Conservation (phyloP, 2,888 invertebrate genomes). For the Helobdella robusta region DNA sequence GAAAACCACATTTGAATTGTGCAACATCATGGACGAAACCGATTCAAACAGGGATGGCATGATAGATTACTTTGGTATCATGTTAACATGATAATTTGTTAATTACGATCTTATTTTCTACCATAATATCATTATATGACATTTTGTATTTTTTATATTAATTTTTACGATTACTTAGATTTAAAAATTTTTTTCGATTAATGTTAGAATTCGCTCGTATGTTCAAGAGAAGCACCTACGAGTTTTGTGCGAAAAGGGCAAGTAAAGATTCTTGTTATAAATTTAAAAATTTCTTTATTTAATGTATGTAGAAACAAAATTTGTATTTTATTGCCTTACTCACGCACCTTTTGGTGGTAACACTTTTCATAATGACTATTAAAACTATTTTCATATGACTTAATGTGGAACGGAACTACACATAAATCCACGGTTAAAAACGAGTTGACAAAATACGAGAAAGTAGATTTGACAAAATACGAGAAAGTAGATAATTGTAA, state of each 20-base stretch:
- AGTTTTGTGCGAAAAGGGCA: slow-evolving; percentile 19
- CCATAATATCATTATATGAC: background rate
- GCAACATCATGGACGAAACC: slow-evolving; percentile 17
- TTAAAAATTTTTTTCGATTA: background rate
- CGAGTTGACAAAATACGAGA: too few species aligned
- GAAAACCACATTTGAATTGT: slow-evolving; percentile 10
- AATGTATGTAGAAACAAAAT: too few species aligned
- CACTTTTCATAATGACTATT: background rate
- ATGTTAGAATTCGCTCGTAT: slow-evolving; percentile 14
- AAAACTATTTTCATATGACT: background rate
- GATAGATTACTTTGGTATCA: slow-evolving; percentile 13
- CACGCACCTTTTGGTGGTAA: background rate
- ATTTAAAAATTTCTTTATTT: too few species aligned
- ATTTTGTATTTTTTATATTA: too few species aligned
- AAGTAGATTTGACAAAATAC: too few species aligned
- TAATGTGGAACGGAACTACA: too few species aligned
- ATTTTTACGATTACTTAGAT: background rate
- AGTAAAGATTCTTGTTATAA: too few species aligned
- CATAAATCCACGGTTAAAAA: too few species aligned
- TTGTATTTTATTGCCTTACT: background rate
- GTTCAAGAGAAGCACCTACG: slow-evolving; percentile 8
- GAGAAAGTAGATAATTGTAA: too few species aligned
- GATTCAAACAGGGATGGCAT: slow-evolving; percentile 17
- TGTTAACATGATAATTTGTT: background rate
- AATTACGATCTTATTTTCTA: background rate